Evolutionary conservation across 2,797 vertebrate species (phyloP).

Genomic region (Emydoidea blandingii): DNA sequence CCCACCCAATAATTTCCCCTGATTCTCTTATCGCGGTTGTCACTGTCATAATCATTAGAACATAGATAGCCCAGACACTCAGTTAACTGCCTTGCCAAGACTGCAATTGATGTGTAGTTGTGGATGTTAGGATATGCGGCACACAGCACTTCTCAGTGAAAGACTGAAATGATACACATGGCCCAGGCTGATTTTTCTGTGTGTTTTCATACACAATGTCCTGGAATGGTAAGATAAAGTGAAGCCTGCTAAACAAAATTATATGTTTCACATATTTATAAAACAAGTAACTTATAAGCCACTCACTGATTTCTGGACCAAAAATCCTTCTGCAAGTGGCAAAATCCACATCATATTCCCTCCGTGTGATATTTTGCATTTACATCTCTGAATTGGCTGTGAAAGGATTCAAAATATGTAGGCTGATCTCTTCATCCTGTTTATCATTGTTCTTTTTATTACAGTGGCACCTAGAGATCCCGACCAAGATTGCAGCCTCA

Average conservation of each 20-base stretch:
- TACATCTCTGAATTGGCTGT: not conserved
- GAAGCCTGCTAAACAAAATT: not conserved
- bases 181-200: not conserved
- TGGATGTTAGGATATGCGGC: not conserved
- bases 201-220: not conserved
- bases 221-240: not conserved
- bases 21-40: not conserved
- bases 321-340: not conserved
- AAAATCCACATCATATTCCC: not conserved
- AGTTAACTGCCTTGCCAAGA: not conserved
- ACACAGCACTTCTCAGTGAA: not conserved
- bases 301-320: not conserved
- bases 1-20: not conserved
- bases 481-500: not conserved
- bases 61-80: not conserved
- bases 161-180: not conserved
- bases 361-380: not conserved
- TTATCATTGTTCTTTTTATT: not conserved
- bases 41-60: not conserved
- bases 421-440: not conserved
- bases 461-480: not conserved
- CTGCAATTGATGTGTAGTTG: not conserved
- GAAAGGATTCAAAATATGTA: not conserved
- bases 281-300: not conserved
- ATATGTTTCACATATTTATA: not conserved